Percentiles rank a stretch among this genome's conserved stretches.
These are phyloP conservation scores for Vanessa tameamea DNA, from an alignment of 1,140 invertebrate genomes.

Conservation along the genomic window DNA sequence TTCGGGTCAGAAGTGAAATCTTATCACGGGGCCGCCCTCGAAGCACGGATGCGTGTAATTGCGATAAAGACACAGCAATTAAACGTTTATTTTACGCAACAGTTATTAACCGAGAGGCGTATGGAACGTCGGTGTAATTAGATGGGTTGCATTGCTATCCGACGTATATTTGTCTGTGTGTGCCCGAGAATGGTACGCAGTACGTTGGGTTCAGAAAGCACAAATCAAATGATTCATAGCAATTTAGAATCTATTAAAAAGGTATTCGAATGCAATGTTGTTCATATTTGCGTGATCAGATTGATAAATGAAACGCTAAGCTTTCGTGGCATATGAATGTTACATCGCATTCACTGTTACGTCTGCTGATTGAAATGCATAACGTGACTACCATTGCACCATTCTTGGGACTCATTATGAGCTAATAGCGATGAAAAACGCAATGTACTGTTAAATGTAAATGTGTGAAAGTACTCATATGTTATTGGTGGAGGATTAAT, in stretches of 20 bases:
- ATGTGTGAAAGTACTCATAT: constrained; percentile 20
- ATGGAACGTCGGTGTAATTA: constrained; percentile 53
- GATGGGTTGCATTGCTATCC: constrained; percentile 43
- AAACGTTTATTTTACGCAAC: constrained; percentile 66
- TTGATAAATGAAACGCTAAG: constrained; percentile 20
- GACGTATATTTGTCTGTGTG: neutral
- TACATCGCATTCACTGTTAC: constrained; percentile 15
- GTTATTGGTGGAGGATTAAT: constrained; percentile 24
- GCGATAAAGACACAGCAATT: constrained; percentile 65
- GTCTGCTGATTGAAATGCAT: constrained; percentile 17
- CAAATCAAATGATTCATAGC: constrained; percentile 17
- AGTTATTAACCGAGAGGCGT: constrained; percentile 56
- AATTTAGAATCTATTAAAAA: constrained; percentile 25
- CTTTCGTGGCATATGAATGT: constrained; percentile 16
- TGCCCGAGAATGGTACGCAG: neutral
- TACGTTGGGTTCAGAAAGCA: constrained; percentile 10
- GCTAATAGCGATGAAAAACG: constrained; percentile 11
- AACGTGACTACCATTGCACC: constrained; percentile 17
- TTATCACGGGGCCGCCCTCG: constrained; percentile 62
- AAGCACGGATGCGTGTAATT: constrained; percentile 76
- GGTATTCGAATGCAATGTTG: constrained; percentile 20
- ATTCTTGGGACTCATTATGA: neutral
- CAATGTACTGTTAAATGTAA: constrained; percentile 20
- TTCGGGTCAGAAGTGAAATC: constrained; percentile 75
- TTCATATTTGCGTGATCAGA: constrained; percentile 20